Percentiles rank a stretch among this genome's conserved stretches.
These are phyloP conservation scores for Stomatorhinus ivindoensis DNA, from an alignment of 2,113 vertebrate species.

Conservation along the genomic window DNA sequence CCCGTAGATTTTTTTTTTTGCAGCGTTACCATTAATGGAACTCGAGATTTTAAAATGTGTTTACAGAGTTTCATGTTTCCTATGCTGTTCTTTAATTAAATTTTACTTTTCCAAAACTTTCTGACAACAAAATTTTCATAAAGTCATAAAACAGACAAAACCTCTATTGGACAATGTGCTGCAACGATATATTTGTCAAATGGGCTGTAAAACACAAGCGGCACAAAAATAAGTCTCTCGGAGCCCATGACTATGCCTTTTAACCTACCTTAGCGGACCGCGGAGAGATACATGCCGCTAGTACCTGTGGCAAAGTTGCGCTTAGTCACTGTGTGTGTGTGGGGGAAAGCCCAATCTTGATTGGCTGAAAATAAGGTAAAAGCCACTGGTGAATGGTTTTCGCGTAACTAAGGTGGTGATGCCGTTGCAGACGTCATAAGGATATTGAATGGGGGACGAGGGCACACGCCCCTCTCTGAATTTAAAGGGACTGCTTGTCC, in stretches of 20 bases:
- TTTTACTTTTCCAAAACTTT: background rate
- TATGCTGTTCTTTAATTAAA: background rate
- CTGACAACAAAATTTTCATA: background rate
- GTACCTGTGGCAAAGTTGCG: conserved; percentile 46
- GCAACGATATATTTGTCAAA: background rate
- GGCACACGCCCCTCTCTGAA: conserved; percentile 24
- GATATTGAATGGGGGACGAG: conserved; percentile 41
- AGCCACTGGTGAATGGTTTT: conserved; percentile 52
- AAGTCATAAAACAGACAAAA: background rate
- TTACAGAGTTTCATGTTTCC: background rate
- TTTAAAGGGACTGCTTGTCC: conserved; percentile 42
- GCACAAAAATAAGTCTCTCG: background rate
- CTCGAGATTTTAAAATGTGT: background rate
- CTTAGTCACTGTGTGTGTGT: conserved; percentile 19
- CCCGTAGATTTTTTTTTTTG: background rate
- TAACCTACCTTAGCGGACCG: conserved; percentile 28
- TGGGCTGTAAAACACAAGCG: conserved; percentile 33
- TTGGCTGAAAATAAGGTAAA: conserved; percentile 61
- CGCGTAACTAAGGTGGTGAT: conserved; percentile 56
- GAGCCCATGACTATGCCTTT: conserved; percentile 5
- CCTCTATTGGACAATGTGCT: background rate
- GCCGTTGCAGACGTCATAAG: conserved; percentile 45
- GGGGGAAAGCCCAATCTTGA: conserved; percentile 42
- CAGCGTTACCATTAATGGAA: background rate
- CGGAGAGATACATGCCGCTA: conserved; percentile 51